Evolutionary conservation across 2,888 invertebrate genomes (phyloP), one percentile per base, ranked within the genome.

Genomic region (Calameuta idolon): DNA sequence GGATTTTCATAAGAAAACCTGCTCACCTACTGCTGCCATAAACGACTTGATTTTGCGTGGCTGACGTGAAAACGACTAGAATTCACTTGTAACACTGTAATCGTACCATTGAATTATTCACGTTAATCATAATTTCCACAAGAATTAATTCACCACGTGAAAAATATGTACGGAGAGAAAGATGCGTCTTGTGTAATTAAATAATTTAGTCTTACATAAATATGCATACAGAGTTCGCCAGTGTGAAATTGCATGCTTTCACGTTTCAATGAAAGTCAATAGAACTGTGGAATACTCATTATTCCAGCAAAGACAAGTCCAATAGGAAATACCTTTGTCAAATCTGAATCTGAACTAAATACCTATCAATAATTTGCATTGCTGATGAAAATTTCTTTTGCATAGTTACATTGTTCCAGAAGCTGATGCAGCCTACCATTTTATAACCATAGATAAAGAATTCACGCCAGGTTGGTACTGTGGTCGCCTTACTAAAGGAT

Each of bases 101-200:
- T 71, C 15, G 30, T 34, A 71, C 9, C 30, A 23, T 77, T 76
- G 74, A 79, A 80, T 77, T 74, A 79, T 80, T 78, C 80, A 76
- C 76, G 33, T 74, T 76, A 77, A 76, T 77, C 76, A 69, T 69
- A 69, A 15, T 75, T 77, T 74, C 74, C 73, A 68, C 73, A 33
- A 75, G 69, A 35, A 78, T 74, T 73, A 75, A 80, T 37, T 55
- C 71, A 40, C 40, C 68, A 34, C 9, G n/a, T 11, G 68, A 15
- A 73, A 73, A 75, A 12, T 55, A 55, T 23, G 23, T 9, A 55
- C 23, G 23, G 23, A 23, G 5, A 55, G 23, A 55, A 55, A 55
- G 9, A 55, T 55, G 23, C 55, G 55, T 55, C 40, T 2, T 9
- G 23, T 55, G 23, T 23, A 55, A 23, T 55, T 55, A 55, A 55